A percentile compares a stretch with the other conserved stretches of the same genome.
Conservation (phyloP, 1,140 invertebrate genomes). For the Plectrocnemia conspersa region DNA sequence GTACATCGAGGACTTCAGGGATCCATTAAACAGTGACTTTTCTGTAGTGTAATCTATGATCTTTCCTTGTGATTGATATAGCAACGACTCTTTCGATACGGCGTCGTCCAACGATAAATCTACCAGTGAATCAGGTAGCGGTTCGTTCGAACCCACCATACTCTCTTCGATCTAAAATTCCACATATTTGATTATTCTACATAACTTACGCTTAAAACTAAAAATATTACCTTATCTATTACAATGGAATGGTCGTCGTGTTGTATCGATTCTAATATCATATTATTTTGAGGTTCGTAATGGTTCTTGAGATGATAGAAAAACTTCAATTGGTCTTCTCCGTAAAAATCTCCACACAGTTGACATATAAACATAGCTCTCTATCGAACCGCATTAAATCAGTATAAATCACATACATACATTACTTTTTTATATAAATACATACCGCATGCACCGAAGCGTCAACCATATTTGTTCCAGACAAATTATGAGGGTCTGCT, state of each 20-base stretch:
- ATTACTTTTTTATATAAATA: not conserved
- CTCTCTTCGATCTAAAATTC: constrained; percentile 41
- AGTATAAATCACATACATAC: not conserved
- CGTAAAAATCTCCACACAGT: constrained; percentile 48
- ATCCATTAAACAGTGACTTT: constrained; percentile 28
- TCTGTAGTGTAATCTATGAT: constrained; percentile 13
- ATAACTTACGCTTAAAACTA: not conserved
- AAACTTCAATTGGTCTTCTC: constrained; percentile 66
- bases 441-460: constrained; percentile 16
- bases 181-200: not conserved
- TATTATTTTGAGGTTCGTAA: constrained; percentile 60
- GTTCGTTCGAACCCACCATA: constrained; percentile 46
- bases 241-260: constrained; percentile 39
- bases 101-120: constrained; percentile 48
- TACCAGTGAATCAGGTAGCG: constrained; percentile 47
- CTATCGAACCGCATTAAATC: constrained; percentile 36
- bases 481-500: constrained; percentile 16
- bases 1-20: constrained; percentile 27
- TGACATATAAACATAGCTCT: constrained; percentile 46
- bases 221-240: constrained; percentile 16
- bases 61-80: constrained; percentile 40
- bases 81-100: constrained; percentile 42
- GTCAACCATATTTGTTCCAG: constrained; percentile 16
- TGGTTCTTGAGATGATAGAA: constrained; percentile 76
- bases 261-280: constrained; percentile 39